A percentile compares a stretch with the other conserved stretches of the same genome.
These are phyloP conservation scores for Pyrgus malvae DNA, from an alignment of 2,888 invertebrate species.

Conservation along the genomic window DNA sequence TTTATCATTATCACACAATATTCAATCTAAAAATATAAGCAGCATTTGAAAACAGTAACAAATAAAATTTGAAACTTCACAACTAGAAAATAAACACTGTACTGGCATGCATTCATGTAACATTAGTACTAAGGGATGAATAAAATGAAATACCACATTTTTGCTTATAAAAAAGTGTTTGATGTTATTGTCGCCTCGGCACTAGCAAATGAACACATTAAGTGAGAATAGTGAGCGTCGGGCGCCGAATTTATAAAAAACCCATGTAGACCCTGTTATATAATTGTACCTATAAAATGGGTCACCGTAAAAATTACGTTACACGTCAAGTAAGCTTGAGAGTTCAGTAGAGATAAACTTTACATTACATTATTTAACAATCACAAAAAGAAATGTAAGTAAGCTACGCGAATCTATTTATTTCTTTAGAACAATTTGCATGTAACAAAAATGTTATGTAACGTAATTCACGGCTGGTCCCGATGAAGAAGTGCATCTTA, in stretches of 20 bases:
- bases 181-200: conserved; percentile 46
- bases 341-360: too few relatives aligned
- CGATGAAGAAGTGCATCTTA: not conserved
- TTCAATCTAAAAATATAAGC: conserved; percentile 39
- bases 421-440: too few relatives aligned
- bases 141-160: conserved; percentile 59
- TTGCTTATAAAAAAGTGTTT: conserved; percentile 64
- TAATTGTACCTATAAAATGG: conserved; percentile 5
- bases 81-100: conserved; percentile 44
- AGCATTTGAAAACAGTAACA: conserved; percentile 46
- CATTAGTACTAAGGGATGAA: conserved; percentile 43
- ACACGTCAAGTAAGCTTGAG: not conserved
- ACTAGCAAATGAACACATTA: conserved; percentile 50
- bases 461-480: conserved; percentile 3
- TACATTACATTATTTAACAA: too few relatives aligned
- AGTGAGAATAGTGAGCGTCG: conserved; percentile 47
- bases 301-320: not conserved
- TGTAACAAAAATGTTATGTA: too few relatives aligned
- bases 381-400: too few relatives aligned
- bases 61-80: conserved; percentile 53
- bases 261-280: conserved; percentile 73
- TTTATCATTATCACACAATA: conserved; percentile 54
- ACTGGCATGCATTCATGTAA: conserved; percentile 54
- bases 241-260: conserved; percentile 59
- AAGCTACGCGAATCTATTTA: too few relatives aligned